These are phyloP conservation scores for Amblyopsis hoosieri DNA, from an alignment of 2,797 vertebrate species.

Conservation along the genomic window DNA sequence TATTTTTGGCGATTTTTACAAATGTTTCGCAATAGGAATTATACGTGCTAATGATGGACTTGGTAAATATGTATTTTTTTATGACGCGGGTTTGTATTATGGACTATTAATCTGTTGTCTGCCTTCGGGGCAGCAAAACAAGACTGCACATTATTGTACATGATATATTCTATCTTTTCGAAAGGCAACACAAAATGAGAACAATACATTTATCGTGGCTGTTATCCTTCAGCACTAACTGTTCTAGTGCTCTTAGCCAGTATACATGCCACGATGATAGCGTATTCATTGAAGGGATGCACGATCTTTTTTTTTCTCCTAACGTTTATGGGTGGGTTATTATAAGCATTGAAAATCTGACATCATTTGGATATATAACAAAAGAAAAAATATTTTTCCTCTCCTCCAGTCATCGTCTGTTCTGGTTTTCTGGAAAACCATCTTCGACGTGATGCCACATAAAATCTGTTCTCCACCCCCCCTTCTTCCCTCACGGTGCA, in stretches of 20 bases:
- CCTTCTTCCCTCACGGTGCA: constrained; percentile 52
- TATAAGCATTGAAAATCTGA: constrained; percentile 68
- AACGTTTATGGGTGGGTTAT: constrained; percentile 67
- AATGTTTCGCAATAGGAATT: constrained; percentile 44
- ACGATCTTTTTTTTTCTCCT: constrained; percentile 48
- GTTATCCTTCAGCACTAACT: constrained; percentile 68
- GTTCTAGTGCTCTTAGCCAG: constrained; percentile 59
- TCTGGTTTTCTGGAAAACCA: constrained; percentile 40
- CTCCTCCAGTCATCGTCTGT: constrained; percentile 19
- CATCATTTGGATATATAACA: constrained; percentile 70
- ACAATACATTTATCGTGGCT: constrained; percentile 49
- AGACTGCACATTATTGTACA: constrained; percentile 59
- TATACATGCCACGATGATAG: constrained; percentile 52
- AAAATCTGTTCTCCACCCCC: constrained; percentile 44
- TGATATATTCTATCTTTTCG: constrained; percentile 48
- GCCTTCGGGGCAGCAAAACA: constrained; percentile 66
- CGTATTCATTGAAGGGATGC: constrained; percentile 60
- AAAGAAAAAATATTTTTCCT: constrained; percentile 39
- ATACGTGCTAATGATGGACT: constrained; percentile 51
- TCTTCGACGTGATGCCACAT: constrained; percentile 69
- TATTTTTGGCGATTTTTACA: constrained; percentile 9
- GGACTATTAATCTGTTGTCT: constrained; percentile 66
- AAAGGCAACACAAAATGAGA: constrained; percentile 49
- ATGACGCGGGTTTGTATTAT: constrained; percentile 56
- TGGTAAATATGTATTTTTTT: constrained; percentile 42